Evolutionary conservation across 2,113 vertebrate species (phyloP).

Genomic region (Anarrhichthys ocellatus): DNA sequence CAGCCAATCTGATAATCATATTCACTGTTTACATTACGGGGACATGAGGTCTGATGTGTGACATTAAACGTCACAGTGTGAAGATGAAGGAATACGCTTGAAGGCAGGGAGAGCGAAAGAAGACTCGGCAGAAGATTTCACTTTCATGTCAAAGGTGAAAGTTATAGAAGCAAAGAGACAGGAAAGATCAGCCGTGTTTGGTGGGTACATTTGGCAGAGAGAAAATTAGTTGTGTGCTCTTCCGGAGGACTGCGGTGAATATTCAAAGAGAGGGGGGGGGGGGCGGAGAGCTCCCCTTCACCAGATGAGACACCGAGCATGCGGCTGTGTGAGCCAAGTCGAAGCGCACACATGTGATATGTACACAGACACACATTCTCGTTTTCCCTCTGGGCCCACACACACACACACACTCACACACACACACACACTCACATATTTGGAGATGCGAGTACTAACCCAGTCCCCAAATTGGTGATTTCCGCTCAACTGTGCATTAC

Average conservation of each 20-base stretch:
- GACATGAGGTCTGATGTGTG: background rate
- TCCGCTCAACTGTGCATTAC: conserved; percentile 36
- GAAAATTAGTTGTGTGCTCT: conserved; percentile 67
- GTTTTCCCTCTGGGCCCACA: too few species aligned
- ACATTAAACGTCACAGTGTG: background rate
- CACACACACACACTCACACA: background rate
- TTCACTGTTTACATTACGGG: background rate
- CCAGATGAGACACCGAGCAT: conserved; percentile 38
- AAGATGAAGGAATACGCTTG: conserved; percentile 1
- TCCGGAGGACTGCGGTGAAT: conserved; percentile 67
- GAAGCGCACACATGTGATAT: background rate
- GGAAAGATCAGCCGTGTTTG: conserved; percentile 52
- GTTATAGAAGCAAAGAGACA: conserved; percentile 14
- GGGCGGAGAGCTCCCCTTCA: conserved; percentile 42
- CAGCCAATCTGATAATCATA: background rate
- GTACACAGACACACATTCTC: too few species aligned
- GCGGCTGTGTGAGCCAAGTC: conserved; percentile 31
- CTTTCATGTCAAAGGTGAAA: conserved; percentile 42
- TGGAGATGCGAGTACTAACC: conserved; percentile 32
- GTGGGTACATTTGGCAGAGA: conserved; percentile 59
- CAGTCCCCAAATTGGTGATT: conserved; percentile 40
- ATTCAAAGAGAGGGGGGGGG: conserved; percentile 60
- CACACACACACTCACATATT: conserved; percentile 3
- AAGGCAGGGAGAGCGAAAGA: background rate
- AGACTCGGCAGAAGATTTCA: conserved; percentile 1